Base-by-base conservation (phyloP, 2,888 invertebrate species). In the Agonopterix arenella region DNA sequence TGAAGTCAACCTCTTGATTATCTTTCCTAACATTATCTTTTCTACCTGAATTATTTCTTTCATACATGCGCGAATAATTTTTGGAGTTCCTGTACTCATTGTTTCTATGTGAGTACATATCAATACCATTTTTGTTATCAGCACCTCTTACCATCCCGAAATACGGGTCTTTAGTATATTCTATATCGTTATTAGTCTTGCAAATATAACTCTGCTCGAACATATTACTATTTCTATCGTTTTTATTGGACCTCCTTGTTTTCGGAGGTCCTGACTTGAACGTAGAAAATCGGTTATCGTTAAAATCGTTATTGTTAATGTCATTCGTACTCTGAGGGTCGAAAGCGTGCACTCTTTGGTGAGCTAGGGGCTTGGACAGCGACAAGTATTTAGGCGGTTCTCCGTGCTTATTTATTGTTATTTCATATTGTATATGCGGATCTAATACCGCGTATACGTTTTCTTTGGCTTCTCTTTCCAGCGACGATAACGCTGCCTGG, bases 381-480 rank as follows among this genome's bases (percentile, higher is more conserved):
- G 89, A 86, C 72, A 90, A 76, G 67, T 88, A 82, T 58, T 84
- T 89, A 76, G 90, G 86, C 75, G 88, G 88, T 61, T 89, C 88
- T 68, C 90, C 90, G 68, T 81, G 79, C 68, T 89, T 85, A 72
- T 86, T 89, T 68, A 90, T 90, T 62, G 88, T 89, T 74, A 90
- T 80, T 73, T 90, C 90, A 75, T 90, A 90, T 68, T 90, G 89
- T 72, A 90, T 83, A 76, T 88, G 89, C 73, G 90, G 90, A 65
- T 90, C 89, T 64, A 89, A 67, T 60, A 90, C 84, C 79, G 90
- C 89, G 80, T 90, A 90, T 55, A 90, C 89, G 73, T 90, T 89
- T 73, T 90, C 90, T 86, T 89, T 90, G 83, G 89, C 89, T 86
- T 84, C 82, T 81, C 73, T 81, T 76, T 86, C 89, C 80, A 89